These are phyloP conservation scores for Pterocles burchelli DNA, from an alignment of 2,113 vertebrate genomes.

Conservation along the genomic window DNA sequence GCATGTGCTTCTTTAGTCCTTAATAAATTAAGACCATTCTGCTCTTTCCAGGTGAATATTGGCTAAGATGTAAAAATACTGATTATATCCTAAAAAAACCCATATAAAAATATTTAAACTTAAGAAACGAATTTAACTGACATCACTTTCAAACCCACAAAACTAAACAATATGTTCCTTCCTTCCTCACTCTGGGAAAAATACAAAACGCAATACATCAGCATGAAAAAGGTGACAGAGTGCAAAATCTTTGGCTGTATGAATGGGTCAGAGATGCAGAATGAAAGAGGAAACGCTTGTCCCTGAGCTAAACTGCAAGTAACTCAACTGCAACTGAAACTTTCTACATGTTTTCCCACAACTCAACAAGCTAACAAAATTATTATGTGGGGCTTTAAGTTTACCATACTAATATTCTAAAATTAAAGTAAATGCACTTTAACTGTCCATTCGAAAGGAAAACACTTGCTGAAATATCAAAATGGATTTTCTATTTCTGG, in stretches of 20 bases:
- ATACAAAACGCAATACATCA: neutral
- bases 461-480: neutral
- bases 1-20: neutral
- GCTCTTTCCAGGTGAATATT: neutral
- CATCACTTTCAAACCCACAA: neutral
- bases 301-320: neutral
- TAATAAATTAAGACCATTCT: neutral
- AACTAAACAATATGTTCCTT: neutral
- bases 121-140: neutral
- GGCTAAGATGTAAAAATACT: neutral
- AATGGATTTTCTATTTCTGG: neutral
- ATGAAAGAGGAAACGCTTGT: neutral
- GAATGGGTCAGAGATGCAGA: neutral
- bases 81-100: neutral
- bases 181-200: neutral
- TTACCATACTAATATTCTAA: neutral
- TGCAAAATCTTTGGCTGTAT: neutral
- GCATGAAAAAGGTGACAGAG: neutral
- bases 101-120: neutral
- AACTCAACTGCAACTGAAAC: conserved; percentile 5
- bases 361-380: neutral
- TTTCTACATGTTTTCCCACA: neutral
- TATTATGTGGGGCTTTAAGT: neutral
- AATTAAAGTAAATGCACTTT: neutral
- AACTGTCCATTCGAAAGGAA: neutral